phyloP scores from a whole-genome alignment of 2,888 invertebrate genomes.

The Mythimna loreyi region DNA sequence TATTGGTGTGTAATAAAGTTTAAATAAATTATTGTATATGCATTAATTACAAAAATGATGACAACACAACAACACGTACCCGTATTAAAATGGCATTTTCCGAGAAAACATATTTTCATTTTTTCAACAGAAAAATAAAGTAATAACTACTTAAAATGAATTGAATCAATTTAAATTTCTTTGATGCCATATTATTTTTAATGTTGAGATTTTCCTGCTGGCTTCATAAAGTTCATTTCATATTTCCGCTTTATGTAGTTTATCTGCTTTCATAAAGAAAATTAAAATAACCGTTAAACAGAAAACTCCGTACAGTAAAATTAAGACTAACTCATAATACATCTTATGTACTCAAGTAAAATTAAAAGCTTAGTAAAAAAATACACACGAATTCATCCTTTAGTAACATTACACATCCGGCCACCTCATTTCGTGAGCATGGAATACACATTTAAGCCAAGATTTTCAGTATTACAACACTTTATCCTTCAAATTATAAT shows the following conservation, averaged over 20 bases:
- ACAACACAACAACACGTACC: no score
- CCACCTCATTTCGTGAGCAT: slow-evolving; percentile 6
- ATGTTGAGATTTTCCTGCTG: neutral
- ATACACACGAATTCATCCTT: slow-evolving; percentile 4
- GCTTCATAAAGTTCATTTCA: neutral
- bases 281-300: no score
- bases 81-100: no score
- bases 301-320: neutral
- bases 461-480: slow-evolving; percentile 50
- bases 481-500: slow-evolving; percentile 58
- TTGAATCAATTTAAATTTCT: neutral
- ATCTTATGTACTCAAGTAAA: neutral
- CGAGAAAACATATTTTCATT: neutral
- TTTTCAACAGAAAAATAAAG: neutral
- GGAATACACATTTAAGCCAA: slow-evolving; percentile 36
- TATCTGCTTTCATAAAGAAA: neutral
- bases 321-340: neutral
- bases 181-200: neutral
- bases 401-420: slow-evolving; percentile 26
- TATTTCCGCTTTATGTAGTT: neutral
- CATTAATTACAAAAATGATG: no score
- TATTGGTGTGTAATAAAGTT: no score
- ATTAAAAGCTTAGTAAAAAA: slow-evolving; percentile 13
- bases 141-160: neutral
- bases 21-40: no score